phyloP scores from a whole-genome alignment of 2,888 invertebrate species.

The Cataglyphis albicans region DNA sequence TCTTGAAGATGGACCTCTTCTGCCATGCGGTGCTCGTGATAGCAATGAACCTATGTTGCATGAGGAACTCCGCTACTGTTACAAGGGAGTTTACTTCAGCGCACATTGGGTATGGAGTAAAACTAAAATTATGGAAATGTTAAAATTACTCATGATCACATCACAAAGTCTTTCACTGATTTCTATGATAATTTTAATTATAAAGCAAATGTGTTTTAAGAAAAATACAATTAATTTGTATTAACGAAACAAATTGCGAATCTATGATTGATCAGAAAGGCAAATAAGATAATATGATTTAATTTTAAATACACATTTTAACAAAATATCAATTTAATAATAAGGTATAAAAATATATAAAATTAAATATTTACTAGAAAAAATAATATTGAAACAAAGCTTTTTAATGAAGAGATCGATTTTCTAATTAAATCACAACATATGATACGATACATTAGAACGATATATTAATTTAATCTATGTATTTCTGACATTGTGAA shows the following conservation, averaged over 20 bases:
- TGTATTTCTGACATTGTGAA: neutral
- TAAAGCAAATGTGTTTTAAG: neutral
- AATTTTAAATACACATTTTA: neutral
- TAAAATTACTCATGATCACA: neutral
- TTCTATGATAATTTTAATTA: neutral
- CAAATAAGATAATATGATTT: neutral
- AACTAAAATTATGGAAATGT: neutral
- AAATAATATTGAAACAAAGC: neutral
- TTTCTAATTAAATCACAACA: neutral
- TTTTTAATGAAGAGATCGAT: neutral
- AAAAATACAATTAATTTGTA: neutral
- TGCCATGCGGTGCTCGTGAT: slow-evolving; percentile 82
- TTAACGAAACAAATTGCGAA: neutral
- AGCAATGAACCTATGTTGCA: slow-evolving; percentile 87
- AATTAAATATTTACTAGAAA: neutral
- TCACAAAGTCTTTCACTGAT: neutral
- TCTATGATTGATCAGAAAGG: neutral
- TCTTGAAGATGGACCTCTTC: slow-evolving; percentile 84
- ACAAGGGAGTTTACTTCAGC: slow-evolving; percentile 94
- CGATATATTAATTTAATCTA: slow-evolving; percentile 8
- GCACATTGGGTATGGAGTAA: slow-evolving; percentile 93
- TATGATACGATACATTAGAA: neutral
- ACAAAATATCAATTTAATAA: neutral
- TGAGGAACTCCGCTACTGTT: slow-evolving; percentile 88
- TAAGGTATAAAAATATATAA: neutral